These are phyloP conservation scores for Plotosus lineatus DNA, from an alignment of 2,113 vertebrate genomes.

Conservation along the genomic window DNA sequence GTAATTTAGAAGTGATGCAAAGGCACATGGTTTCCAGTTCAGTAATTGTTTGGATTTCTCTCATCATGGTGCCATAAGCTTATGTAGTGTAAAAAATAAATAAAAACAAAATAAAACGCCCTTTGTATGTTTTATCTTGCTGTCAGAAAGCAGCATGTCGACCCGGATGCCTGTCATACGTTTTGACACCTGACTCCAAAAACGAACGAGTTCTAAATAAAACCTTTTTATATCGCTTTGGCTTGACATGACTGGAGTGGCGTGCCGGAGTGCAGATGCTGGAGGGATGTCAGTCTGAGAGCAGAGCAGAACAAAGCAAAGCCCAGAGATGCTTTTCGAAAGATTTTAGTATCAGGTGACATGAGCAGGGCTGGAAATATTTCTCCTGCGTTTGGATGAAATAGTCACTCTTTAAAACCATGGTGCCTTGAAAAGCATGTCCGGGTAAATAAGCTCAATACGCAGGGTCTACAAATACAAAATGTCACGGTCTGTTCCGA, in stretches of 20 bases:
- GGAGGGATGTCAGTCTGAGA: neutral
- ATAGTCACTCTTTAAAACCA: neutral
- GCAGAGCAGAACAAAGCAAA: constrained; percentile 34
- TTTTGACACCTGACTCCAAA: constrained; percentile 52
- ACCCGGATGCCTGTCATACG: constrained; percentile 38
- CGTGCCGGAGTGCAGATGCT: neutral
- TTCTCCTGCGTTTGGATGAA: neutral
- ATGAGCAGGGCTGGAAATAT: neutral
- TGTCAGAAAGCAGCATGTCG: constrained; percentile 44
- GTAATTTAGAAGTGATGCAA: neutral
- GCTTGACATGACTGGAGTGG: constrained; percentile 48
- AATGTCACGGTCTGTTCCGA: neutral
- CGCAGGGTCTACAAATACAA: neutral
- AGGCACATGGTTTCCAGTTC: neutral
- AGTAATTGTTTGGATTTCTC: neutral
- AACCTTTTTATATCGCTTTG: constrained; percentile 45
- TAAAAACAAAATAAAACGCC: neutral
- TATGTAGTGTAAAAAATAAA: neutral
- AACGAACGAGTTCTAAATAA: constrained; percentile 58
- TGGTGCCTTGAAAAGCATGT: neutral
- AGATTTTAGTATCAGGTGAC: neutral
- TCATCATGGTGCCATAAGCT: neutral
- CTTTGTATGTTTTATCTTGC: constrained; percentile 29
- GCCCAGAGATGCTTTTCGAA: neutral
- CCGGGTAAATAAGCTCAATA: neutral